phyloP scores from a whole-genome alignment of 1,140 invertebrate genomes.

The Drosophila dunni region DNA sequence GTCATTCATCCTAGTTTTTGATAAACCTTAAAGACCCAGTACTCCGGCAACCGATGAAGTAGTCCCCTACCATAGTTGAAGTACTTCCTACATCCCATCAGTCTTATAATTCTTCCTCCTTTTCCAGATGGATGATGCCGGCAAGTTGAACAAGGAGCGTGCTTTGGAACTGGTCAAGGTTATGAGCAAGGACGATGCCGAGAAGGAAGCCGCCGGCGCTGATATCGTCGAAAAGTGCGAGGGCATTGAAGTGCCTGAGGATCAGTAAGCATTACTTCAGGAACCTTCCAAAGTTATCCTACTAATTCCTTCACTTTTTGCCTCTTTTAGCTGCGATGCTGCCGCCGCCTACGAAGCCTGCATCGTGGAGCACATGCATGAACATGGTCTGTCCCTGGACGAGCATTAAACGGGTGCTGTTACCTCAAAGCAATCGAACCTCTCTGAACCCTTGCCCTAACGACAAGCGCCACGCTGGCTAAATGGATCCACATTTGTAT shows the following conservation, averaged over 20 bases:
- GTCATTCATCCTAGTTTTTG: no score
- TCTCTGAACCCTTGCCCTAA: background rate
- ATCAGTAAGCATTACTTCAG: slow-evolving; percentile 53
- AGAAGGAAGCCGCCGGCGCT: slow-evolving; percentile 45
- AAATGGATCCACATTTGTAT: slow-evolving; percentile 4
- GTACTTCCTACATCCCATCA: no score
- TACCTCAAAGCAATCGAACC: background rate
- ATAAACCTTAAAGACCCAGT: no score
- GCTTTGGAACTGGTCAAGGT: slow-evolving; percentile 56
- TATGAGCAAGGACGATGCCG: slow-evolving; percentile 51
- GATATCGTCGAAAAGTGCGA: slow-evolving; percentile 67
- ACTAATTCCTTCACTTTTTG: background rate
- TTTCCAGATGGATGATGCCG: slow-evolving; percentile 65
- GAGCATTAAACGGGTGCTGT: slow-evolving; percentile 26
- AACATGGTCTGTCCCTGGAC: slow-evolving; percentile 55
- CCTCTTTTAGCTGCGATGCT: slow-evolving; percentile 55
- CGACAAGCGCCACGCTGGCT: slow-evolving; percentile 46
- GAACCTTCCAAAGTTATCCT: background rate
- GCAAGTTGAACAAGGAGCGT: slow-evolving; percentile 65
- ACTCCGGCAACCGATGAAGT: background rate
- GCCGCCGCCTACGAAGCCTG: slow-evolving; percentile 53
- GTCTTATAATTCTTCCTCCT: no score
- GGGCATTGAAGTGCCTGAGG: slow-evolving; percentile 58
- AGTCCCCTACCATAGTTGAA: background rate
- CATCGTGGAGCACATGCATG: slow-evolving; percentile 60